These are phyloP conservation scores for Podilymbus podiceps DNA, from an alignment of 2,113 vertebrate species.

Conservation along the genomic window DNA sequence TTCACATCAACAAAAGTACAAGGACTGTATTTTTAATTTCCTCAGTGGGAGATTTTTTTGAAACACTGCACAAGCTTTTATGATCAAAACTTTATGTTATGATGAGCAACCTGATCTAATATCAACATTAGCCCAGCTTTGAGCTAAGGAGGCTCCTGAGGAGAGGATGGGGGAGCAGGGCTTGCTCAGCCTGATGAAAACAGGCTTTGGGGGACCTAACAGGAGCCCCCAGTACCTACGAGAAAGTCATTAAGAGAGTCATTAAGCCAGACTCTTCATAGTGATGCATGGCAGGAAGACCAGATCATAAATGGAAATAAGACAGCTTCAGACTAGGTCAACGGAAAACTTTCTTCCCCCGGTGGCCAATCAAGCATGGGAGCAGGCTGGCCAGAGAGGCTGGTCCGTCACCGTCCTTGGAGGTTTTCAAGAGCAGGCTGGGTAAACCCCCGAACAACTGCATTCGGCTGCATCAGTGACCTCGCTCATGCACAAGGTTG, in stretches of 20 bases:
- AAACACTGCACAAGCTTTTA: not conserved
- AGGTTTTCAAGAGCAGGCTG: not conserved
- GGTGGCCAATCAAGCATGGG: not conserved
- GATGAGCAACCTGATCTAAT: not conserved
- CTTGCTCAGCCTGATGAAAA: not conserved
- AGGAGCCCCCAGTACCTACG: not conserved
- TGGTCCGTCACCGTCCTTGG: not conserved
- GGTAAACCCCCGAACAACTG: not conserved
- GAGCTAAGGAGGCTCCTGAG: not conserved
- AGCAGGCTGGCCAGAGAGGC: not conserved
- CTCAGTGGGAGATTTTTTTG: not conserved
- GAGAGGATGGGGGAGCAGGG: not conserved
- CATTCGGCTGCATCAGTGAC: not conserved
- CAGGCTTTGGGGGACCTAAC: not conserved
- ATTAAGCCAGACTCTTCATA: not conserved
- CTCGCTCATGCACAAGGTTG: not conserved
- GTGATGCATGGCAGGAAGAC: not conserved
- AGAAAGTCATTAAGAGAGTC: not conserved
- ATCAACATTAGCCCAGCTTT: not conserved
- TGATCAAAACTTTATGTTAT: not conserved
- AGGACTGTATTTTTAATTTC: not conserved
- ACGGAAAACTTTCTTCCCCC: not conserved
- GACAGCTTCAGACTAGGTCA: not conserved
- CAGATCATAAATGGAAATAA: not conserved
- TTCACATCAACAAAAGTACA: not conserved